Base-by-base conservation (phyloP, 2,113 vertebrate species). In the Pseudorectes ferrugineus region DNA sequence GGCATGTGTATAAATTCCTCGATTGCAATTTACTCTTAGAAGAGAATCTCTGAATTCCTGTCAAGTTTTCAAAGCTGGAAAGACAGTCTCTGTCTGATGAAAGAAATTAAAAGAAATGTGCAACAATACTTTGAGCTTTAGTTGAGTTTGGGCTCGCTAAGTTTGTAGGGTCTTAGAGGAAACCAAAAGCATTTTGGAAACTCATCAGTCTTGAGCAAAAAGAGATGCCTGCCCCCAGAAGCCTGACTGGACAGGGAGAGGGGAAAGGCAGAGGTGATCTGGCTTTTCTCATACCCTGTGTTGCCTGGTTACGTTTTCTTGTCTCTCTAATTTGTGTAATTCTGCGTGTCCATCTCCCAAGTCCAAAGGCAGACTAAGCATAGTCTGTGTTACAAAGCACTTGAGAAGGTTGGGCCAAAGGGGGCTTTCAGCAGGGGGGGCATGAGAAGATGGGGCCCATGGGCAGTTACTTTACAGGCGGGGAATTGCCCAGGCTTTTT, bases 401-500 rank as follows among this genome's bases (percentile, higher is more conserved):
- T 76, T 55, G 63, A 36, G 52, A 35, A 63, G 28, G 28, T 14
- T 55, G 62, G 33, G 14, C 35, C 49, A n/a, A 63, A 73, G 5
- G 2, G 33, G 12, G 6, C 11, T 58, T 77, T 35, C 26, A 49
- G 23, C 28, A 1, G 9, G 12, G 1, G 1, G 46, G 24, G 18
- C 2, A 4, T 54, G 45, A 85, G 65, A 23, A 54, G 59, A 8
- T 82, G 62, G 45, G 17, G 28, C 33, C 33, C 7, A 2, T 3
- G 14, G 35, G 35, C 38, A 43, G 42, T 26, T 62, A 23, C 12
- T 61, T 85, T 21, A 23, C 8, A 7, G 10, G 8, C 5, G 3
- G 6, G n/a, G 14, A 66, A 38, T 36, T 71, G 33, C 43, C 42
- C 0, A 0, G 35, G 20, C 14, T 28, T 66, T 49, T 66, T 67